Evolutionary conservation across 1,140 invertebrate genomes (phyloP).

Genomic region (Rhopalosiphum padi): DNA sequence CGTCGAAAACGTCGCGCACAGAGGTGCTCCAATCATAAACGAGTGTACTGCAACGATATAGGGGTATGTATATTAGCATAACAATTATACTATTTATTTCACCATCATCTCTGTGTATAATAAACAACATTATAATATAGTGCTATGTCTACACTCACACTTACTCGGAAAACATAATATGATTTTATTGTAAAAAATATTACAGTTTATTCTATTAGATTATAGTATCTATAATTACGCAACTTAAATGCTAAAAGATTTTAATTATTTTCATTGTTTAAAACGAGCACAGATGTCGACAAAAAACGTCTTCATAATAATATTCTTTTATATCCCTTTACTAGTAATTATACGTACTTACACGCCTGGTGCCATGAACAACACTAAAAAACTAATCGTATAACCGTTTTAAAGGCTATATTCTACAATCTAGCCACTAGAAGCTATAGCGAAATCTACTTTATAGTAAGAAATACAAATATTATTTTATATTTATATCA

Average conservation of each 20-base stretch:
- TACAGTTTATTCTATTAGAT: background rate
- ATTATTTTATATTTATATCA: no score
- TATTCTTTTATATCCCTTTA: background rate
- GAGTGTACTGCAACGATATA: no score
- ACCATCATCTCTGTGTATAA: no score
- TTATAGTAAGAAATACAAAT: no score
- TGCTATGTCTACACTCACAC: background rate
- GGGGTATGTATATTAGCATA: no score
- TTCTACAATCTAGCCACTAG: background rate
- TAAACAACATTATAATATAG: no score
- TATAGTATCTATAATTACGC: no score
- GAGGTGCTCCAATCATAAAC: no score
- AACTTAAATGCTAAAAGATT: background rate
- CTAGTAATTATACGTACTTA: background rate
- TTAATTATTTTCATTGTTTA: background rate
- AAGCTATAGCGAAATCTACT: background rate
- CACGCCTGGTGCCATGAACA: background rate
- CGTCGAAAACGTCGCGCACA: background rate
- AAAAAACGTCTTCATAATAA: background rate
- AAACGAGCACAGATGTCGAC: background rate
- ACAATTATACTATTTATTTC: no score
- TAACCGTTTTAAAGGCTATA: background rate
- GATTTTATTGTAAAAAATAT: background rate
- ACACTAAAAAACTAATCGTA: background rate
- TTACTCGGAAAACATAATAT: background rate